Conservation (phyloP, 2,113 vertebrate genomes). For the Calidris pugnax region DNA sequence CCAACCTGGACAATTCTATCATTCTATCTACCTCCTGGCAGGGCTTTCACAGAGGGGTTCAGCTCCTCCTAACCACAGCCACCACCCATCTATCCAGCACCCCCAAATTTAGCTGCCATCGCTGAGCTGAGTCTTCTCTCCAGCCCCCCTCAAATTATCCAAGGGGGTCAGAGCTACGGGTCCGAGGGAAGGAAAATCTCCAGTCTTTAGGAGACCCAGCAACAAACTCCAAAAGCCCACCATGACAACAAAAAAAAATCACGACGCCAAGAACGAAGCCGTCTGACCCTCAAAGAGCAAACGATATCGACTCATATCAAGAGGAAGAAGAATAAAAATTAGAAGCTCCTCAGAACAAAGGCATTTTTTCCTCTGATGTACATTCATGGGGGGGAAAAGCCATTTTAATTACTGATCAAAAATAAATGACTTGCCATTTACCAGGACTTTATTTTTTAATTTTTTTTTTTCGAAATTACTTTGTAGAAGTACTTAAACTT, state of each 20-base stretch:
- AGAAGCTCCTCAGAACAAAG: constrained; percentile 14
- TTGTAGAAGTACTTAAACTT: constrained; percentile 50
- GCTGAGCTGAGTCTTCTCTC: background rate
- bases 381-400: background rate
- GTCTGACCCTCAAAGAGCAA: background rate
- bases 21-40: background rate
- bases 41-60: background rate
- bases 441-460: background rate
- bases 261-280: fast-evolving
- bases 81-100: background rate
- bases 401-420: constrained; percentile 62
- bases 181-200: background rate
- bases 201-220: background rate
- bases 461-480: constrained; percentile 16
- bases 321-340: background rate
- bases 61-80: background rate
- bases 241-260: background rate
- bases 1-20: no score
- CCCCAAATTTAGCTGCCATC: background rate
- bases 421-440: constrained; percentile 41
- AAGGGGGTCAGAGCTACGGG: fast-evolving
- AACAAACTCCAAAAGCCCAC: background rate
- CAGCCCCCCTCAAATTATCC: background rate
- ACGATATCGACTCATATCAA: background rate
- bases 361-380: background rate